Conservation (phyloP, 2,888 invertebrate species). For the Megaustenia siamemsis region DNA sequence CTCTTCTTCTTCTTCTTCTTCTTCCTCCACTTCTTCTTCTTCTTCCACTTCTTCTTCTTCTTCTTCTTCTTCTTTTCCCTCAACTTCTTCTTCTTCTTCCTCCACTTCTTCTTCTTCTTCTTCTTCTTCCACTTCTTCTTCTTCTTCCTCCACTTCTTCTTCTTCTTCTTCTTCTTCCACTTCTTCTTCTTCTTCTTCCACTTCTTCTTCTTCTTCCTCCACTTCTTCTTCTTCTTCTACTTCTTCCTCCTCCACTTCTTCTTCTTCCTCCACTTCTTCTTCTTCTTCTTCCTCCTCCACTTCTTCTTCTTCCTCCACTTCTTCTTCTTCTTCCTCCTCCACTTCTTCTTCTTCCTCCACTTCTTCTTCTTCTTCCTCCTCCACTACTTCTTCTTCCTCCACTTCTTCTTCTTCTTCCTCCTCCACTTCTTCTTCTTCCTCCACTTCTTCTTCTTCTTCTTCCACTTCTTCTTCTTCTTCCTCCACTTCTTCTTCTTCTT, state of each 20-base stretch:
- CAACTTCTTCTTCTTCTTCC: neutral
- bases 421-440: no score
- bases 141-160: constrained; percentile 27
- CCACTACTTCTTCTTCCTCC: neutral
- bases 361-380: no score
- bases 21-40: neutral
- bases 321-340: neutral
- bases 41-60: neutral
- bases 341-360: neutral
- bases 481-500: no score
- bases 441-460: no score
- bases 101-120: neutral
- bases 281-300: constrained; percentile 13
- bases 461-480: no score
- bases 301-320: neutral
- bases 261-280: neutral
- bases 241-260: neutral
- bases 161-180: constrained; percentile 17
- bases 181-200: no score
- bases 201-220: neutral
- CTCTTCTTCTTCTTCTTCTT: neutral
- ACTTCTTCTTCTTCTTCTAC: neutral
- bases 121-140: neutral
- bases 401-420: no score
- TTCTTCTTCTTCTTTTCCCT: no score